Conservation (phyloP, 2,888 invertebrate genomes). For the Tenthredo amoena region DNA sequence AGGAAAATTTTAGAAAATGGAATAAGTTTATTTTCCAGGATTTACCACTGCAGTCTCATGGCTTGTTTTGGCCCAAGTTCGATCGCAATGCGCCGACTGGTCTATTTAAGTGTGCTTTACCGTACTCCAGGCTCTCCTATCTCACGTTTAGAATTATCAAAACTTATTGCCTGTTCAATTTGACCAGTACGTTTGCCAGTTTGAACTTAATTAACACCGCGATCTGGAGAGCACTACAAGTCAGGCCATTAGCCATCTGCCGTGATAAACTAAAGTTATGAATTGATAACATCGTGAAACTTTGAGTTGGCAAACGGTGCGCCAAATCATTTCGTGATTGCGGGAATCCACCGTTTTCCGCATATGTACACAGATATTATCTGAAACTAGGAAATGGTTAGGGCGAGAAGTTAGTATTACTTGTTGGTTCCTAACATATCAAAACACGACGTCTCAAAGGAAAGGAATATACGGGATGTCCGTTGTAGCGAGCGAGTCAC, state of each 20-base stretch:
- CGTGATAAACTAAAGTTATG: conserved; percentile 13
- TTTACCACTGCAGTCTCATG: neutral
- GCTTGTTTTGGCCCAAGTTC: neutral
- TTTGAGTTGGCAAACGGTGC: neutral
- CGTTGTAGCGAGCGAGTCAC: conserved; percentile 5
- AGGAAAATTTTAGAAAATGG: conserved; percentile 24
- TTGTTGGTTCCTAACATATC: neutral
- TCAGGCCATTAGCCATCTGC: conserved; percentile 35
- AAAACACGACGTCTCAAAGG: conserved; percentile 17
- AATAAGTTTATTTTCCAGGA: conserved; percentile 34
- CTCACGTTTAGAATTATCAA: conserved; percentile 10
- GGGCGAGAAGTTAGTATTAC: neutral
- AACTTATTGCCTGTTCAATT: neutral
- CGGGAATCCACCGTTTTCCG: neutral
- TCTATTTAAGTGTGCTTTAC: conserved; percentile 21
- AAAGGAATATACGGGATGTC: conserved; percentile 15
- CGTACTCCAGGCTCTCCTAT: conserved; percentile 12
- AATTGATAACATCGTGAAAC: conserved; percentile 34
- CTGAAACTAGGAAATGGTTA: neutral
- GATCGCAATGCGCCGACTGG: conserved; percentile 1
- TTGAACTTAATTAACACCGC: conserved; percentile 25
- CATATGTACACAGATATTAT: neutral
- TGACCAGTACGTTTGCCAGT: conserved; percentile 40
- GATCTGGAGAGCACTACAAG: conserved; percentile 7
- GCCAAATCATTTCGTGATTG: conserved; percentile 29